Evolutionary conservation across 2,888 invertebrate species (phyloP).

Genomic region (Odontothrips loti): DNA sequence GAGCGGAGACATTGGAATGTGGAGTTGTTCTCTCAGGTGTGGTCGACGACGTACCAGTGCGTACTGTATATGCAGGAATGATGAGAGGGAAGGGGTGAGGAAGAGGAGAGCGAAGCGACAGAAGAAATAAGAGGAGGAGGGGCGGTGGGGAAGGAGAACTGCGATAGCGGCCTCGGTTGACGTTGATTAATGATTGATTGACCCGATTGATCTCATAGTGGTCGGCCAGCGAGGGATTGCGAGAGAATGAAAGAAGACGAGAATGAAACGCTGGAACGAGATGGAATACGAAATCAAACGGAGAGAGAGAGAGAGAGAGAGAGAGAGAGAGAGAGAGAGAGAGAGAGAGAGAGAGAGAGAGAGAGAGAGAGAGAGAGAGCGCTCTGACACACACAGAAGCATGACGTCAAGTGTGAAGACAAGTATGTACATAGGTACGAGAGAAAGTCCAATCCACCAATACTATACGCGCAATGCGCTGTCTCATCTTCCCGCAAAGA

Average conservation of each 20-base stretch:
- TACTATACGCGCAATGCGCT: too few relatives aligned
- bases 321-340: too few relatives aligned
- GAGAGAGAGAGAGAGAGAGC: too few relatives aligned
- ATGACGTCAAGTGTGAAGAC: not conserved
- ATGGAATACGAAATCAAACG: not conserved
- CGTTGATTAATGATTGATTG: conserved; percentile 11
- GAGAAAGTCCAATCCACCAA: too few relatives aligned
- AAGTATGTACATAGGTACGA: not conserved
- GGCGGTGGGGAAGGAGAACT: too few relatives aligned
- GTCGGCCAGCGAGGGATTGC: not conserved
- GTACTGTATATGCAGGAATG: not conserved
- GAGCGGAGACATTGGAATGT: not conserved
- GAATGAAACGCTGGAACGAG: not conserved
- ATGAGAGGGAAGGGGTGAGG: not conserved
- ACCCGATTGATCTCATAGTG: not conserved
- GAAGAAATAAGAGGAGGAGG: too few relatives aligned
- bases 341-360: too few relatives aligned
- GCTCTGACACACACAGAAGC: not conserved
- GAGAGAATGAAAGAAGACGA: not conserved
- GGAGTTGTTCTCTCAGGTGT: conserved; percentile 1
- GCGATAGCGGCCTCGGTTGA: not conserved
- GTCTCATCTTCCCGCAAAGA: too few relatives aligned
- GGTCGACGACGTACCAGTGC: not conserved
- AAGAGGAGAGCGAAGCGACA: too few relatives aligned
- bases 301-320: not conserved